Evolutionary conservation across 2,113 vertebrate species (phyloP).

Genomic region (Solea senegalensis): DNA sequence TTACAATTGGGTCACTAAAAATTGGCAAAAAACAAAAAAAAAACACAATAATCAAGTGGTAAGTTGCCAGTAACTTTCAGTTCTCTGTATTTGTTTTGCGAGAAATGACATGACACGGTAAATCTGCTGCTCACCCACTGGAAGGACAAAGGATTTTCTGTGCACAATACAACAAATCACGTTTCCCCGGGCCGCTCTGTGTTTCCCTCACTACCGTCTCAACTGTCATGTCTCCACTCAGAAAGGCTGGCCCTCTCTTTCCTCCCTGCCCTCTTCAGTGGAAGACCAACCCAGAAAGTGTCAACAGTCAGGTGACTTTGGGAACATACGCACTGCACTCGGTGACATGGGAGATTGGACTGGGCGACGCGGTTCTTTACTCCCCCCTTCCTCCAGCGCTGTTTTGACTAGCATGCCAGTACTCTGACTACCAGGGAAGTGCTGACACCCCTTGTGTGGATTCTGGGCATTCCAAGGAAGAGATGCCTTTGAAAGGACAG

Average conservation of each 20-base stretch:
- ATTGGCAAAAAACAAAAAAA: too few relatives aligned
- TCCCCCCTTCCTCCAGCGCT: conserved; percentile 71
- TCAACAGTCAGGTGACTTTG: conserved; percentile 42
- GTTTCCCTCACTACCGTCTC: too few relatives aligned
- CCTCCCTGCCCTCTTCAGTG: conserved; percentile 18
- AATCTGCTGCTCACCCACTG: too few relatives aligned
- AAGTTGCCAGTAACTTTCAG: too few relatives aligned
- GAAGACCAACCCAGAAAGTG: conserved; percentile 65
- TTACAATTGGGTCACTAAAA: too few relatives aligned
- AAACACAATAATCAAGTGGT: too few relatives aligned
- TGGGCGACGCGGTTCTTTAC: conserved; percentile 76
- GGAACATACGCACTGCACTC: conserved; percentile 22
- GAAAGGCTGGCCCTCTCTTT: background rate
- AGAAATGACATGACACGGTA: too few relatives aligned
- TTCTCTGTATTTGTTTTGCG: too few relatives aligned
- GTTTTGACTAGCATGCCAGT: conserved; percentile 85
- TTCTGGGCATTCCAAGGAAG: conserved; percentile 80
- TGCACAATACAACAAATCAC: background rate
- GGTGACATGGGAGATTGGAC: conserved; percentile 56
- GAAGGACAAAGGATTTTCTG: too few relatives aligned
- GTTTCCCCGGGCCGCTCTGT: background rate
- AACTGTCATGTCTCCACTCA: background rate
- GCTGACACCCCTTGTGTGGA: conserved; percentile 80
- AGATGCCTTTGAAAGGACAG: conserved; percentile 79
- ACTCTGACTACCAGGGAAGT: conserved; percentile 81